These are phyloP conservation scores for Calvadosia cruxmelitensis DNA, from an alignment of 30 jellyfish, hydroid and myxozoan species.

Conservation along the genomic window DNA sequence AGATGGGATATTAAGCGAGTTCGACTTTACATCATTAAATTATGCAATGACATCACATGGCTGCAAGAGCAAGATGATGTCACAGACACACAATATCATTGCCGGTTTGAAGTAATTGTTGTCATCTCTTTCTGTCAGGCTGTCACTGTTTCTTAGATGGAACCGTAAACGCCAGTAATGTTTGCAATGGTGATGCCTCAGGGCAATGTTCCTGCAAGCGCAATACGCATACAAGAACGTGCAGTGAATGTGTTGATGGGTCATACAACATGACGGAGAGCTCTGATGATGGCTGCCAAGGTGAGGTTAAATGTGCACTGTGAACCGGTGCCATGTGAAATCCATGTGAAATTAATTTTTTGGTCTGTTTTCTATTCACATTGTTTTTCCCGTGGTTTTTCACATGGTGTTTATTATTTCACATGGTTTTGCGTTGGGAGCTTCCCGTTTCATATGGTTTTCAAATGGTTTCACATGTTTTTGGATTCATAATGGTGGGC, in stretches of 20 bases:
- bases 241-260: slow-evolving; percentile 39
- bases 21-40: too few species aligned
- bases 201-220: slow-evolving; percentile 79
- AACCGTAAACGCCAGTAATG: slow-evolving; percentile 47
- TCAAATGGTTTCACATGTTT: too few species aligned
- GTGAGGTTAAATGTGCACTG: slow-evolving; percentile 9
- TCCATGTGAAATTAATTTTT: not conserved
- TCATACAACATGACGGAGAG: slow-evolving; percentile 34
- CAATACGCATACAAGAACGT: slow-evolving; percentile 45
- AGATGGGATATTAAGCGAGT: too few species aligned
- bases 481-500: too few species aligned
- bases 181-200: slow-evolving; percentile 17
- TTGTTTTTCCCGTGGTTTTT: not conserved
- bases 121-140: not conserved
- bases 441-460: too few species aligned
- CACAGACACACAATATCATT: too few species aligned
- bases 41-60: too few species aligned
- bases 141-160: slow-evolving; percentile 58
- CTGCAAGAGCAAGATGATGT: too few species aligned
- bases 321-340: too few species aligned
- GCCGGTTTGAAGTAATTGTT: not conserved
- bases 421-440: too few species aligned
- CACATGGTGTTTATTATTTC: too few species aligned
- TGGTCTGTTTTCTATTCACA: not conserved
- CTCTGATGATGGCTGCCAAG: slow-evolving; percentile 57